These are phyloP conservation scores for Prorops nasuta DNA, from an alignment of 1,140 invertebrate genomes.

Conservation along the genomic window DNA sequence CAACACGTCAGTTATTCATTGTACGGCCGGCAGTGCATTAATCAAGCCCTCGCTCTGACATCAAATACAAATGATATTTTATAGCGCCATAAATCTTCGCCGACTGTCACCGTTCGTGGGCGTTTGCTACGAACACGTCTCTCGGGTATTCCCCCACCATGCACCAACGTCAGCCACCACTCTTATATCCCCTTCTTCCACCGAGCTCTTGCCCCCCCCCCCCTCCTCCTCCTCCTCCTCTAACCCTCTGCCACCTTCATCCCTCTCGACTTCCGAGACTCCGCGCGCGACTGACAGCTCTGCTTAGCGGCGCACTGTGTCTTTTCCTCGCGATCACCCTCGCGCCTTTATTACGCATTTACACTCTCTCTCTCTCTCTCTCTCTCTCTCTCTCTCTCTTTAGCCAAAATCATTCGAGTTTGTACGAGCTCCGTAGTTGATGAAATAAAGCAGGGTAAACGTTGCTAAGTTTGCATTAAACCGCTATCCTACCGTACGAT, in stretches of 20 bases:
- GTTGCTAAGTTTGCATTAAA: too few species aligned
- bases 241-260: constrained; percentile 11
- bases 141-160: too few species aligned
- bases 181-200: not conserved
- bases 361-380: too few species aligned
- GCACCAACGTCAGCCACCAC: constrained; percentile 9
- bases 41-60: constrained; percentile 48
- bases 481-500: too few species aligned
- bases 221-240: constrained; percentile 18
- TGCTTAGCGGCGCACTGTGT: constrained; percentile 25
- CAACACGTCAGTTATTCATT: constrained; percentile 48
- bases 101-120: constrained; percentile 45
- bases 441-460: too few species aligned
- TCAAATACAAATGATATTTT: constrained; percentile 58
- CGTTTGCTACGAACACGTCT: constrained; percentile 37
- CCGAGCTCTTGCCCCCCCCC: constrained; percentile 2
- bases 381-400: too few species aligned
- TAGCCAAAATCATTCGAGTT: too few species aligned
- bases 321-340: constrained; percentile 22
- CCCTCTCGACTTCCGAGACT: not conserved
- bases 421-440: too few species aligned
- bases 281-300: constrained; percentile 11
- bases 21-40: constrained; percentile 47
- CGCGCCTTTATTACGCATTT: constrained; percentile 23
- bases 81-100: constrained; percentile 52